Conservation (phyloP, 2,113 vertebrate species). For the Phasianus colchicus region DNA sequence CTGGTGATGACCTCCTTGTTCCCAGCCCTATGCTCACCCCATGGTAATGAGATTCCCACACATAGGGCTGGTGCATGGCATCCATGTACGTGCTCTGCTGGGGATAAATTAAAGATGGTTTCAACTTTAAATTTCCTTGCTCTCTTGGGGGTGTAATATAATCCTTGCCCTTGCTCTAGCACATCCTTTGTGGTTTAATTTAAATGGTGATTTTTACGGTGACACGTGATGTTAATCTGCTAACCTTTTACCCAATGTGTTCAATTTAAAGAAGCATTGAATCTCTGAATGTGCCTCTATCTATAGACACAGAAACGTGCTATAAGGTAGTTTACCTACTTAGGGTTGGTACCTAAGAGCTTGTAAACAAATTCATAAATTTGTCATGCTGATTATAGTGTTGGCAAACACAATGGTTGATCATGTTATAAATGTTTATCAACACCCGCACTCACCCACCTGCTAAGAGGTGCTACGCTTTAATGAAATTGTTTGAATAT, state of each 20-base stretch:
- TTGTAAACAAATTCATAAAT: slow-evolving; percentile 94
- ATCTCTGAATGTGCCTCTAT: neutral
- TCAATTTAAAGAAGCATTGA: slow-evolving; percentile 52
- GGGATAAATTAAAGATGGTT: neutral
- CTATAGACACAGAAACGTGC: neutral
- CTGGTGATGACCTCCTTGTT: neutral
- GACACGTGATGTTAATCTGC: slow-evolving; percentile 56
- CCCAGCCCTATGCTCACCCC: rapidly evolving
- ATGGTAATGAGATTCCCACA: rapidly evolving
- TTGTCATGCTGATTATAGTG: slow-evolving; percentile 97
- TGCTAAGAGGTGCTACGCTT: slow-evolving; percentile 99
- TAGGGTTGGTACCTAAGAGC: slow-evolving; percentile 88
- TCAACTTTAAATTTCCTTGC: slow-evolving; percentile 37
- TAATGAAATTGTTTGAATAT: slow-evolving; percentile 99
- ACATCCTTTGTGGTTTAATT: slow-evolving; percentile 60
- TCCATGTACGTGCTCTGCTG: rapidly evolving
- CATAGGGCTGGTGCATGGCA: rapidly evolving
- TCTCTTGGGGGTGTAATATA: slow-evolving; percentile 45
- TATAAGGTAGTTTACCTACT: slow-evolving; percentile 79
- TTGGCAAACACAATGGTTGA: slow-evolving; percentile 97
- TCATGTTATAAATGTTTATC: slow-evolving; percentile 98
- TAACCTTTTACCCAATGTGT: slow-evolving; percentile 66
- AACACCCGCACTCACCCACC: slow-evolving; percentile 97
- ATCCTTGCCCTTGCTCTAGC: slow-evolving; percentile 3
- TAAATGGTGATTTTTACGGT: slow-evolving; percentile 65